Evolutionary conservation across 2,797 vertebrate genomes (phyloP), one percentile per base, ranked within the genome.

Genomic region (Sebastes cheni): DNA sequence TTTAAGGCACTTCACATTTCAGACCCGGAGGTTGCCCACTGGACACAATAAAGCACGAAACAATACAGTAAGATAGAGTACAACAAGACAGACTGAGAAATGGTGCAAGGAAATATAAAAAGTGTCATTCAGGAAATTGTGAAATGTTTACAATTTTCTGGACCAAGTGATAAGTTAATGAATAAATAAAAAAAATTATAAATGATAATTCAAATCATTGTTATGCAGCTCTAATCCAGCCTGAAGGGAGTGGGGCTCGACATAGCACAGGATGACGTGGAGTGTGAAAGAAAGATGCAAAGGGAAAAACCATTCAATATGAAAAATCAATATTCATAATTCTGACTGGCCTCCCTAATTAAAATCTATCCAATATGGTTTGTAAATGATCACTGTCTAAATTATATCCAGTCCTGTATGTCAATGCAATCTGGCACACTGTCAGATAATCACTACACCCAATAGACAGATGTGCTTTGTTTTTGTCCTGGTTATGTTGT

Each of bases 391-490:
- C 10, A 30, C 36, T 1, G 39, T 66, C 67, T 70, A 22, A 65
- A 72, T 25, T n/a, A 46, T 27, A 25, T 59, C 60, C 58, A 66
- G 60, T 29, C 10, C 50, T 71, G 46, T 54, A 16, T 62, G 56
- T 70, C 22, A 79, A 39, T 16, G 32, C 59, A 69, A 69, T 68
- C 59, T 64, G 54, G 50, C 55, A 22, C 52, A 36, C 72, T 67
- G 65, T 42, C 76, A 75, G 69, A 72, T 85, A 80, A 87, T 86
- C 55, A 30, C 69, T 74, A 18, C 64, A 62, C 16, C 64, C 5
- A 9, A 82, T 30, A 32, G 67, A 73, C 79, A 80, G 69, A 88
- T 85, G 68, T 75, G 81, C 78, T 89, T 71, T 77, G 77, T 80
- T 67, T 67, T 62, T 82, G 84, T 64, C 70, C 77, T 65, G 50